phyloP scores from a whole-genome alignment of 2,888 invertebrate genomes.

The Dysmachus trigonus region DNA sequence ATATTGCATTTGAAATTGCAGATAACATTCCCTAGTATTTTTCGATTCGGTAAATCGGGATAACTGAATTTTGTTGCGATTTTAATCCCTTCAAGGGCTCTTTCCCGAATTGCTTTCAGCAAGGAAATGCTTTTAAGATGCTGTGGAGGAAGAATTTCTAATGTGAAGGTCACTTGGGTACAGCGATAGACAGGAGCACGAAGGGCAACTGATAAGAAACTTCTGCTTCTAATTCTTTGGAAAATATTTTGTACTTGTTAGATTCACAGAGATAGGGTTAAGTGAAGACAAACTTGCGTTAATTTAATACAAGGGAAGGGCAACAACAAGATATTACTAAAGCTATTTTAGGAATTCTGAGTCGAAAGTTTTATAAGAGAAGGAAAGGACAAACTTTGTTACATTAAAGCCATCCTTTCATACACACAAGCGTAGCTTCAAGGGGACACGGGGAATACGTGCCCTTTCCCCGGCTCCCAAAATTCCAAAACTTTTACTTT shows the following conservation, averaged over 20 bases:
- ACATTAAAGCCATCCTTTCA: too few relatives aligned
- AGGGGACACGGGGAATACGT: too few relatives aligned
- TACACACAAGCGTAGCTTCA: too few relatives aligned
- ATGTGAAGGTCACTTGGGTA: background rate
- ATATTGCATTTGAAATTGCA: background rate
- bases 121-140: background rate
- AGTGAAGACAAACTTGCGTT: background rate
- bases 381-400: background rate
- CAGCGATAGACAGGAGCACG: background rate
- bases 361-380: background rate
- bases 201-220: background rate
- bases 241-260: background rate
- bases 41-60: background rate
- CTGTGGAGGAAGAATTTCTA: background rate
- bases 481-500: too few relatives aligned
- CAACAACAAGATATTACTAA: background rate
- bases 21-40: background rate
- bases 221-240: background rate
- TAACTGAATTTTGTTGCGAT: background rate
- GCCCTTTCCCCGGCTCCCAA: too few relatives aligned
- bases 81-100: background rate
- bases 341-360: background rate
- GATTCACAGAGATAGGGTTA: background rate
- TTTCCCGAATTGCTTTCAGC: background rate
- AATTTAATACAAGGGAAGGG: background rate